Evolutionary conservation across 2,888 invertebrate genomes (phyloP).

Genomic region (Drosophila cracens): DNA sequence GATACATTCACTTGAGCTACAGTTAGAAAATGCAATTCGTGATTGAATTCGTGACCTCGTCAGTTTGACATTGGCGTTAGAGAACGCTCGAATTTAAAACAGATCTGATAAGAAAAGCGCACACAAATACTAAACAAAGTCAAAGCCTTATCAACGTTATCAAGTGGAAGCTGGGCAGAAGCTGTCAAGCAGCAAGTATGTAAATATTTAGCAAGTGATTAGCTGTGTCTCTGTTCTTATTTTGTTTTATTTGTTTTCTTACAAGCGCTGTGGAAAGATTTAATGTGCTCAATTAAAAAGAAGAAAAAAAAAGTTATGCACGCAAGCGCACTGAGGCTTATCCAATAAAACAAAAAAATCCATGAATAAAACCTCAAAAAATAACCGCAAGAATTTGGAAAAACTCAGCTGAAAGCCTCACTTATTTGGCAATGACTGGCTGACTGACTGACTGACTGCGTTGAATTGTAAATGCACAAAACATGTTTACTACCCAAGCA

Average conservation of each 20-base stretch:
- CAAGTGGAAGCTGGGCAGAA: conserved; percentile 6
- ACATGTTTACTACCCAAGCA: conserved; percentile 60
- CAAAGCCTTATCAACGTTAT: conserved; percentile 24
- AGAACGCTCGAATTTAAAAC: conserved; percentile 44
- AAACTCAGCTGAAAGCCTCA: conserved; percentile 41
- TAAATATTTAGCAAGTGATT: conserved; percentile 71
- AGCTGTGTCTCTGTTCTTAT: conserved; percentile 29
- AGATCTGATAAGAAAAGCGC: conserved; percentile 60
- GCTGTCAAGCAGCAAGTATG: conserved; percentile 34
- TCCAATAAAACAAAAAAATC: conserved; percentile 11
- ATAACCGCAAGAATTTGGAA: conserved; percentile 50
- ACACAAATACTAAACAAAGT: not conserved
- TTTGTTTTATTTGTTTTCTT: conserved; percentile 4
- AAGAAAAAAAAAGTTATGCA: conserved; percentile 33
- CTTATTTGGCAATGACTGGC: conserved; percentile 71
- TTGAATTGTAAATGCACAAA: conserved; percentile 55
- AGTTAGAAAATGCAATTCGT: conserved; percentile 15
- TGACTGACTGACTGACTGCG: conserved; percentile 1
- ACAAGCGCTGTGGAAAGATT: conserved; percentile 52
- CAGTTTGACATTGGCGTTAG: conserved; percentile 67
- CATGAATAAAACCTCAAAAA: conserved; percentile 32
- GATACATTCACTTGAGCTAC: conserved; percentile 4
- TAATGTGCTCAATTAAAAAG: conserved; percentile 30
- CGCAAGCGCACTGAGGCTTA: conserved; percentile 56
- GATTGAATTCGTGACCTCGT: conserved; percentile 32